These are phyloP conservation scores for Lophius americanus DNA, from an alignment of 2,797 vertebrate species.

Conservation along the genomic window DNA sequence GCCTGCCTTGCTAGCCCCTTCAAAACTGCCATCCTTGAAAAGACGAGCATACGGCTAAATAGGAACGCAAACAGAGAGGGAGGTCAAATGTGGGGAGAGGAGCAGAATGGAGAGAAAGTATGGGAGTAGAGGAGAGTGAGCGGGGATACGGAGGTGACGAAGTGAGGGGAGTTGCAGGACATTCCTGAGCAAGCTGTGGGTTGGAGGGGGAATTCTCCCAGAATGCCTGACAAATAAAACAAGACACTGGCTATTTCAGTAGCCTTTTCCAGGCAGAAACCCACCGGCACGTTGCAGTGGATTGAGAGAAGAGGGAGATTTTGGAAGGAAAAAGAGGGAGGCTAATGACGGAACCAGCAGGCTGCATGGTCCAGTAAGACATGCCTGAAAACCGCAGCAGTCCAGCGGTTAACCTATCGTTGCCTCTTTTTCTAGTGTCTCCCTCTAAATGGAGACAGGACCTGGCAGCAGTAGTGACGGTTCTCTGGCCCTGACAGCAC, in stretches of 20 bases:
- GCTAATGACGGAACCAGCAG: slow-evolving; percentile 76
- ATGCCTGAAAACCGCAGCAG: slow-evolving; percentile 67
- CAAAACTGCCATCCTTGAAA: slow-evolving; percentile 60
- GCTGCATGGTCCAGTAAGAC: slow-evolving; percentile 47
- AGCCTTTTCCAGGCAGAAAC: slow-evolving; percentile 55
- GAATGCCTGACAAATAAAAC: slow-evolving; percentile 80
- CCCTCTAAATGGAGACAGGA: slow-evolving; percentile 50
- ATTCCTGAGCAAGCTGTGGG: slow-evolving; percentile 85
- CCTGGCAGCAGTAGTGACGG: slow-evolving; percentile 37
- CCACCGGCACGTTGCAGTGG: slow-evolving; percentile 59
- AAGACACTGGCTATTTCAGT: slow-evolving; percentile 78
- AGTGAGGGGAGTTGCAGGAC: slow-evolving; percentile 73
- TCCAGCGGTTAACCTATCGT: slow-evolving; percentile 71
- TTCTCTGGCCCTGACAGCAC: slow-evolving; percentile 34
- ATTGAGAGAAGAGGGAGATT: slow-evolving; percentile 58
- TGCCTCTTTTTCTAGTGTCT: slow-evolving; percentile 62
- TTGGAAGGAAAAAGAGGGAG: slow-evolving; percentile 60
- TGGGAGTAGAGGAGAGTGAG: slow-evolving; percentile 23
- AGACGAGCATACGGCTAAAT: slow-evolving; percentile 41
- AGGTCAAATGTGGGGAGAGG: slow-evolving; percentile 44
- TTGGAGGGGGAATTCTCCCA: slow-evolving; percentile 82
- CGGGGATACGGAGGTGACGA: slow-evolving; percentile 65
- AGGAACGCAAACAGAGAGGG: slow-evolving; percentile 26
- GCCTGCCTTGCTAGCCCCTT: slow-evolving; percentile 30
- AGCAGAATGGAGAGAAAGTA: slow-evolving; percentile 31